phyloP scores from a whole-genome alignment of 2,113 vertebrate genomes.

The Electrona antarctica region DNA sequence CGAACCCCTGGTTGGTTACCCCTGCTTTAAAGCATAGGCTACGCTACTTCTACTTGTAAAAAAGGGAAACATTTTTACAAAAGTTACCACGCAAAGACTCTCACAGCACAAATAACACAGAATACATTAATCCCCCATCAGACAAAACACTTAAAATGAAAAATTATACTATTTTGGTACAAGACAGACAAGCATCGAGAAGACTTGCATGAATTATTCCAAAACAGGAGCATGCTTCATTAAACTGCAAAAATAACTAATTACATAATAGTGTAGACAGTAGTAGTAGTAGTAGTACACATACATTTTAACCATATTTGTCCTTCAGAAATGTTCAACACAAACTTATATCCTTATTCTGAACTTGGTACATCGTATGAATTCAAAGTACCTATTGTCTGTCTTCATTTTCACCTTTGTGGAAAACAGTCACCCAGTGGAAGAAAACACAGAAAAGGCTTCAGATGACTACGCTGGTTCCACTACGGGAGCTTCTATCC shows the following conservation, averaged over 20 bases:
- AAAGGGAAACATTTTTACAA: slow-evolving; percentile 12
- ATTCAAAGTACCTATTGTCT: slow-evolving; percentile 17
- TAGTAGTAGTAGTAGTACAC: too few relatives aligned
- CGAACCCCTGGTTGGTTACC: too few relatives aligned
- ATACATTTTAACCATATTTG: too few relatives aligned
- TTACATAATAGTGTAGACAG: too few relatives aligned
- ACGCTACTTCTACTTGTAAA: neutral
- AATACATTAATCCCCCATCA: slow-evolving; percentile 26
- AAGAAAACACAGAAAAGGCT: slow-evolving; percentile 40
- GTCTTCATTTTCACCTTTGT: slow-evolving; percentile 51
- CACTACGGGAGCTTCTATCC: slow-evolving; percentile 92
- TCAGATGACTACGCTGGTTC: slow-evolving; percentile 88
- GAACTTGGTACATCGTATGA: neutral
- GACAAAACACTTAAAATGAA: neutral
- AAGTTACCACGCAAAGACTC: neutral
- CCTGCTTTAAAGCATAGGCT: neutral
- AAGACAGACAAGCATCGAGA: slow-evolving; percentile 6
- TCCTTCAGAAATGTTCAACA: slow-evolving; percentile 5
- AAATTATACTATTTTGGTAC: neutral
- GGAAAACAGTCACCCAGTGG: slow-evolving; percentile 41
- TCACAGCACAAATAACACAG: slow-evolving; percentile 7
- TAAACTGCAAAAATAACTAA: neutral
- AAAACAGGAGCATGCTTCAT: neutral
- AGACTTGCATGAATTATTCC: slow-evolving; percentile 3
- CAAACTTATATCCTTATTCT: neutral